phyloP scores from a whole-genome alignment of 2,797 vertebrate genomes.

The Rhabdophis nuchalis region DNA sequence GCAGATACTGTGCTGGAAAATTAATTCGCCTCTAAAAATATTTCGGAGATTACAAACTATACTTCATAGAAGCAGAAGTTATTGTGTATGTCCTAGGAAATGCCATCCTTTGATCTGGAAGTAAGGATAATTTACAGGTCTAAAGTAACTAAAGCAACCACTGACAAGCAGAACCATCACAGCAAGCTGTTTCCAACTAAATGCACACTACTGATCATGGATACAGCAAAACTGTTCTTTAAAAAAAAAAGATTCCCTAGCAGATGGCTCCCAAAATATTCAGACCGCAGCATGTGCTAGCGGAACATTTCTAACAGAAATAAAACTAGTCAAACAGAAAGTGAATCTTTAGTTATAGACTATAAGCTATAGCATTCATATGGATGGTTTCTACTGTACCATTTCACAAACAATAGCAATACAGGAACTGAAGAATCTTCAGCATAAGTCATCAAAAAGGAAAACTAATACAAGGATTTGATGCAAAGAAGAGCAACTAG shows the following conservation, averaged over 20 bases:
- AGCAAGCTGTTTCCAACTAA: neutral
- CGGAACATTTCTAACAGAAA: neutral
- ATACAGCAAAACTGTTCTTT: slow-evolving; percentile 1
- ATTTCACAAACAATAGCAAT: neutral
- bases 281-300: neutral
- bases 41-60: neutral
- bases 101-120: neutral
- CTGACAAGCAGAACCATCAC: neutral
- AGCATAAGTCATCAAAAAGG: neutral
- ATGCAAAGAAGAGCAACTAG: neutral
- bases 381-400: neutral
- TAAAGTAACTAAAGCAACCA: neutral
- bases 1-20: neutral
- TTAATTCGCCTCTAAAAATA: neutral
- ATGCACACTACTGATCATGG: neutral
- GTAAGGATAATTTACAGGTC: neutral
- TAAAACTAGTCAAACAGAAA: neutral
- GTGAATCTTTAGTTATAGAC: neutral
- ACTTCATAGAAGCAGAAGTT: slow-evolving; percentile 4
- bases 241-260: neutral
- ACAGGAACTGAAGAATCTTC: neutral
- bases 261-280: neutral
- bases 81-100: slow-evolving; percentile 12
- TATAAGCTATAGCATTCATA: neutral
- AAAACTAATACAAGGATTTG: neutral